Conservation (phyloP, 2,113 vertebrate species). For the Pyrgilauda ruficollis region DNA sequence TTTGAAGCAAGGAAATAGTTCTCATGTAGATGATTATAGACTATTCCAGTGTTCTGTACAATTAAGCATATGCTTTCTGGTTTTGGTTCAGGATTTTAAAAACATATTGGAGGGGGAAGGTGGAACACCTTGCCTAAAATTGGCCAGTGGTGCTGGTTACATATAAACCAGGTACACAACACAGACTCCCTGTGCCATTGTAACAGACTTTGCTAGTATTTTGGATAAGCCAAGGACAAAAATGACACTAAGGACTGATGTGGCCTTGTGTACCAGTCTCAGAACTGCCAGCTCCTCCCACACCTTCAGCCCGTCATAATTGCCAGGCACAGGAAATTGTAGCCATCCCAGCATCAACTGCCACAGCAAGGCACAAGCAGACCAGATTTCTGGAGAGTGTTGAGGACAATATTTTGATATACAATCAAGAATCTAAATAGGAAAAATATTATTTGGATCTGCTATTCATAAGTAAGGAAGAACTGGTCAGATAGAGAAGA, state of each 20-base stretch:
- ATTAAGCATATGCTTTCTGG: background rate
- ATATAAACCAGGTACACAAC: background rate
- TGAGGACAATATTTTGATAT: background rate
- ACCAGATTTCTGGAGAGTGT: background rate
- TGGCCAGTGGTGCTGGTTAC: background rate
- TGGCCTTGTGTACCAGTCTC: background rate
- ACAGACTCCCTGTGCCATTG: background rate
- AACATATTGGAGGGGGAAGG: background rate
- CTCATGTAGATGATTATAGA: background rate
- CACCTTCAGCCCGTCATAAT: background rate
- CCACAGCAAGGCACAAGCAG: background rate
- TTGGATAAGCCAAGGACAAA: background rate
- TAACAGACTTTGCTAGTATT: background rate
- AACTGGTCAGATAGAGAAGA: background rate
- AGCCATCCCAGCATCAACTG: background rate
- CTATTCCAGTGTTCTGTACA: background rate
- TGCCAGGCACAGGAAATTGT: background rate
- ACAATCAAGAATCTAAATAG: background rate
- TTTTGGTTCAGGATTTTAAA: background rate
- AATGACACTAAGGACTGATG: background rate
- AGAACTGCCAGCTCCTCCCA: background rate
- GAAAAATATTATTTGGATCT: background rate
- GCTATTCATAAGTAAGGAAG: background rate
- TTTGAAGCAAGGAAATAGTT: background rate
- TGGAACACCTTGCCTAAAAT: background rate